Evolutionary conservation across 2,113 vertebrate species (phyloP), one percentile per base, ranked within the genome.

Genomic region (Bothrops jararaca): DNA sequence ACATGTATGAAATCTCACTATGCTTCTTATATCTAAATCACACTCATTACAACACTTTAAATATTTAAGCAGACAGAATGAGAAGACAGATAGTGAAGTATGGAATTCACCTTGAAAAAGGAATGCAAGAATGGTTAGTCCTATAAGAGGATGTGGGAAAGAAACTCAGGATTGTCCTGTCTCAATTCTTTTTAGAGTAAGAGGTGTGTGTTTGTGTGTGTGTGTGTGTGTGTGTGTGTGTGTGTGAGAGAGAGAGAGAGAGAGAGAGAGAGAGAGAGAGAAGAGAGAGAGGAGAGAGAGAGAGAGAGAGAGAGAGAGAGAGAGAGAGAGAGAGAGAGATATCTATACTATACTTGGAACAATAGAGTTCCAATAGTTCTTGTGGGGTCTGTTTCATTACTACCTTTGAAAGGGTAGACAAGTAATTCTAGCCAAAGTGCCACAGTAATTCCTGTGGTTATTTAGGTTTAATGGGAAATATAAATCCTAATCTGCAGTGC

Each of bases 31-130:
- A 48, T 54, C 39, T 80, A 23, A 54, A 80, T 22, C 50, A 9
- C 45, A 18, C 45, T 12, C 29, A 42, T 22, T 9, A 11, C 54
- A 90, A 90, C 45, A 15, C 13, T 26, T 1, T 58, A 0, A 22
- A 4, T 57, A 1, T 60, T 90, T 2, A 91, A 91, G 88, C 0
- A 57, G 0, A 0, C 29, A 54, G 20, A 91, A 0, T 92, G 42
- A 89, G 87, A 53, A 92, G 23, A 3, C 48, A 54, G 5, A 29
- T 26, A 26, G n/a, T 45, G 45, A 10, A 64, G 3, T 64, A 29
- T 64, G 26, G 57, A 60, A 26, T 26, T 58, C 57, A 26, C 23
- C 23, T 60, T 60, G 57, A 60, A 60, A 24, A 60, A 11, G 23
- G 3, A 60, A 60, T 60, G 7, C 24, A 60, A 60, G 57, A 8